Evolutionary conservation across 2,888 invertebrate genomes (phyloP).

Genomic region (Selenia dentaria): DNA sequence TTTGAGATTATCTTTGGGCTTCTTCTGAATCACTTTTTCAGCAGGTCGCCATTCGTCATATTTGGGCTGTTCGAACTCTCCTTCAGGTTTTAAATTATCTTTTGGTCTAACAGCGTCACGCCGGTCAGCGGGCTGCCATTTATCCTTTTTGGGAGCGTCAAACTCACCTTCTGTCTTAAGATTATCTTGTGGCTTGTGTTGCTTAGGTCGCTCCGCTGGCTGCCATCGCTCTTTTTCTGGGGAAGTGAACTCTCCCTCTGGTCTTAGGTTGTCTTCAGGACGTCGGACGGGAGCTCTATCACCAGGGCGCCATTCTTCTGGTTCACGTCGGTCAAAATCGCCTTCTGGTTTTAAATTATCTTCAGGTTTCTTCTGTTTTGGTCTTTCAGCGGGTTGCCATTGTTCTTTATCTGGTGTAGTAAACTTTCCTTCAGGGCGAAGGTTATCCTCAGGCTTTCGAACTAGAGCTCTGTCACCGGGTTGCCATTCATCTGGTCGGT

Average conservation of each 20-base stretch:
- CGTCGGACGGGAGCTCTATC: conserved; percentile 68
- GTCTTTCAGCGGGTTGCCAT: conserved; percentile 65
- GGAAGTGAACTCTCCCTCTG: conserved; percentile 52
- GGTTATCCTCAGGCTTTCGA: conserved; percentile 82
- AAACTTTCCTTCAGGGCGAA: conserved; percentile 65
- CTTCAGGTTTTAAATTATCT: conserved; percentile 71
- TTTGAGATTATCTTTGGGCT: conserved; percentile 76
- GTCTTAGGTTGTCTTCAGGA: conserved; percentile 63
- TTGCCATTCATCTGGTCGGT: conserved; percentile 58
- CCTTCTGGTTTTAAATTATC: conserved; percentile 81
- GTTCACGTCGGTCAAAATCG: conserved; percentile 57
- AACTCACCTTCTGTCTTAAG: conserved; percentile 86
- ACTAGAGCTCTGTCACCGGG: conserved; percentile 75
- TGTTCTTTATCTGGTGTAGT: conserved; percentile 56
- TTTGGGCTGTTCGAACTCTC: conserved; percentile 49
- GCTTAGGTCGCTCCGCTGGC: conserved; percentile 55
- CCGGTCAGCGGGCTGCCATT: conserved; percentile 66
- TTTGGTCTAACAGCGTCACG: conserved; percentile 64
- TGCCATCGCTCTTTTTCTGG: conserved; percentile 62
- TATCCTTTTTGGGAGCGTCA: conserved; percentile 78
- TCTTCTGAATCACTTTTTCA: conserved; percentile 49
- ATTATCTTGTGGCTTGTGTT: conserved; percentile 59
- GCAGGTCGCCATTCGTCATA: conserved; percentile 68
- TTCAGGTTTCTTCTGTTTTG: conserved; percentile 77
- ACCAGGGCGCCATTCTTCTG: conserved; percentile 57